Evolutionary conservation across 37 sponge, comb jelly and placozoan genomes (phyloP).

Genomic region (Aplysina aerophoba): DNA sequence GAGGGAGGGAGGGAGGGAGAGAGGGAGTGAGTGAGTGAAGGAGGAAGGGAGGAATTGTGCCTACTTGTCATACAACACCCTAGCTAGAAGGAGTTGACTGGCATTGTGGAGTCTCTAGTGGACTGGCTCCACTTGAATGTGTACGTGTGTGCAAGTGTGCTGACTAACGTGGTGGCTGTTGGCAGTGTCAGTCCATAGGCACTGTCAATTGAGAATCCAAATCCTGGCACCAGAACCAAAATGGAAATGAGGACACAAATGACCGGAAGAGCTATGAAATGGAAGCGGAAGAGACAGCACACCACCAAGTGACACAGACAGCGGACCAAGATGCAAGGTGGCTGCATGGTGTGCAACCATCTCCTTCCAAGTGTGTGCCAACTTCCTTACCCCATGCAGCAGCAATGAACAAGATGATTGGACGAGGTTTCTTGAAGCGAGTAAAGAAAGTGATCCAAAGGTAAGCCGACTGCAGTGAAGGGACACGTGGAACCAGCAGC

Average conservation of each 20-base stretch:
- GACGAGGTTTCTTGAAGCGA: conserved; percentile 57
- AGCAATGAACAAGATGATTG: conserved; percentile 52
- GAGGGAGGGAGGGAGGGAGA: neutral
- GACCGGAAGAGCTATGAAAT: neutral
- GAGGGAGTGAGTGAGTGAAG: too few species aligned
- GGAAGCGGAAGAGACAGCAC: neutral
- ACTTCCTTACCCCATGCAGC: conserved; percentile 57
- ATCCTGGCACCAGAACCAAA: neutral
- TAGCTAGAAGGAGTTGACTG: too few species aligned
- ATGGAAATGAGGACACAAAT: neutral
- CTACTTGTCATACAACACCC: too few species aligned
- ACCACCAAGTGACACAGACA: neutral
- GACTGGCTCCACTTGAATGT: too few species aligned
- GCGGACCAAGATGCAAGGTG: neutral
- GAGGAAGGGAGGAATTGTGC: too few species aligned
- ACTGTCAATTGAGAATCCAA: neutral
- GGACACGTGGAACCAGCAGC: conserved; percentile 53
- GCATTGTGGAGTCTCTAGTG: too few species aligned
- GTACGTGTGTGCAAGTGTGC: neutral
- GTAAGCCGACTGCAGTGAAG: conserved; percentile 61
- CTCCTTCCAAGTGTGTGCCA: neutral
- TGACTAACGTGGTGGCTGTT: conserved; percentile 23
- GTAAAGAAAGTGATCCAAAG: conserved; percentile 76
- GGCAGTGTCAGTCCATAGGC: conserved; percentile 24
- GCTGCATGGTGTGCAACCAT: too few species aligned